A percentile compares a stretch with the other conserved stretches of the same genome.
phyloP scores from a whole-genome alignment of 2,113 vertebrate species.

The Nansenia antarctica region DNA sequence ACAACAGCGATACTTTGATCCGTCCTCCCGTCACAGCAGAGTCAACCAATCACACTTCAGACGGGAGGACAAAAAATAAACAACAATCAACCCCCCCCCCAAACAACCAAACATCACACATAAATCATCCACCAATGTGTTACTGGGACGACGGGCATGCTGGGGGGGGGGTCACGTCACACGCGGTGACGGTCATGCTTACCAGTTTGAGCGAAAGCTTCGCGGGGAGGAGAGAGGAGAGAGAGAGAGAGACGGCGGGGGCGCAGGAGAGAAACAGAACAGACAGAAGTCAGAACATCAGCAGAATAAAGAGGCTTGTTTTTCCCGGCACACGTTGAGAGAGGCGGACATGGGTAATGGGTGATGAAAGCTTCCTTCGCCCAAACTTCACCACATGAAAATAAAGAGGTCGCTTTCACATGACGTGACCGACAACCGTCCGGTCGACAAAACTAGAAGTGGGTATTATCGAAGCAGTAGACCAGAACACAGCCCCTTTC shows the following conservation, averaged over 20 bases:
- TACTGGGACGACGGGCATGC: conserved; percentile 78
- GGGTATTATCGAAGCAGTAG: too few species aligned
- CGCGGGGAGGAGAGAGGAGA: conserved; percentile 76
- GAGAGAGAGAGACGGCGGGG: conserved; percentile 57
- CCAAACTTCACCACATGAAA: conserved; percentile 60
- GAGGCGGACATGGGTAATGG: background rate
- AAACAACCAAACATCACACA: conserved; percentile 30
- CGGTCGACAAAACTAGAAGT: too few species aligned
- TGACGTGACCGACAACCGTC: too few species aligned
- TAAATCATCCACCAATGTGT: conserved; percentile 56
- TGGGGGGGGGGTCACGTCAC: conserved; percentile 61
- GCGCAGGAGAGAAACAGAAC: conserved; percentile 59
- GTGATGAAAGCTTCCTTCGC: conserved; percentile 18
- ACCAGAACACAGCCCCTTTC: too few species aligned
- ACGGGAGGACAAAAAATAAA: conserved; percentile 16
- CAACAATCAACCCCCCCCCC: conserved; percentile 23
- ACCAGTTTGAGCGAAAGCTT: conserved; percentile 99
- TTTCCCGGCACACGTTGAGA: conserved; percentile 16
- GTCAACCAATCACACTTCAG: conserved; percentile 26
- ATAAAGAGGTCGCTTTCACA: conserved; percentile 44
- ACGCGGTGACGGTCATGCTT: conserved; percentile 84
- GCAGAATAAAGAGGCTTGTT: conserved; percentile 17
- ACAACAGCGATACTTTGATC: conserved; percentile 31
- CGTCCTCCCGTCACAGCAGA: conserved; percentile 50
- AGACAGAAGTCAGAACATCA: conserved; percentile 66